Percentiles rank a stretch among this genome's conserved stretches.
Conservation (phyloP, 2,113 vertebrate species). For the Coreoperca whiteheadi region DNA sequence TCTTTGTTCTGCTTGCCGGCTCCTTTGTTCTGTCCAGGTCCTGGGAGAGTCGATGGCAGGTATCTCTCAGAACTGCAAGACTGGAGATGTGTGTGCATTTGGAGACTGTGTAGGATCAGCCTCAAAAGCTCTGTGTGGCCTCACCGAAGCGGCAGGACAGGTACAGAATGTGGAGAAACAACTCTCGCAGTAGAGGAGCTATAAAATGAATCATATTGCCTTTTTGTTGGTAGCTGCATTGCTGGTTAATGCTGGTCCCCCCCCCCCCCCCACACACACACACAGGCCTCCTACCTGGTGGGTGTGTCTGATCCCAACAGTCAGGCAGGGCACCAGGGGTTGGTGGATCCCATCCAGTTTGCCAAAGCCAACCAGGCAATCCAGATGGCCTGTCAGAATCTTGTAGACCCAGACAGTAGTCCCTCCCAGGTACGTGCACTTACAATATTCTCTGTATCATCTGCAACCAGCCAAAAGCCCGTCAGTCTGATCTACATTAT, state of each 20-base stretch:
- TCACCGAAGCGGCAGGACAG: conserved; percentile 98
- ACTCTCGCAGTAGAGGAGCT: neutral
- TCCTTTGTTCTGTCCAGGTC: conserved; percentile 83
- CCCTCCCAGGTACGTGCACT: conserved; percentile 90
- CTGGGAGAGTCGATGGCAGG: conserved; percentile 99
- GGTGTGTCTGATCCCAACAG: conserved; percentile 98
- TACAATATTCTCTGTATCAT: neutral
- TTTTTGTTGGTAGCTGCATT: neutral
- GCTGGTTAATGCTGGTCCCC: neutral
- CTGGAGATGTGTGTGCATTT: conserved; percentile 91
- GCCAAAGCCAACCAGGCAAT: conserved; percentile 98
- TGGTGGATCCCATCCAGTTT: conserved; percentile 98
- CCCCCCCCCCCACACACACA: no score
- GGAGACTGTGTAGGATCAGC: conserved; percentile 95
- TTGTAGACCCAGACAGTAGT: conserved; percentile 96
- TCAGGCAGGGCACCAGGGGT: conserved; percentile 96
- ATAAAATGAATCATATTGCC: neutral
- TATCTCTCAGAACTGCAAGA: conserved; percentile 98
- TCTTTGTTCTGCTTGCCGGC: neutral
- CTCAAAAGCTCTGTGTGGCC: conserved; percentile 97
- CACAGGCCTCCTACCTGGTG: conserved; percentile 95
- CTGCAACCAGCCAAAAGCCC: neutral
- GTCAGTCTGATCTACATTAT: neutral
- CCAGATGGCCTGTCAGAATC: conserved; percentile 98
- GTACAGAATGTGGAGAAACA: conserved; percentile 70